Percentiles rank a stretch among this genome's conserved stretches.
Conservation (phyloP, 2,797 vertebrate species). For the Sebastes aleutianus region DNA sequence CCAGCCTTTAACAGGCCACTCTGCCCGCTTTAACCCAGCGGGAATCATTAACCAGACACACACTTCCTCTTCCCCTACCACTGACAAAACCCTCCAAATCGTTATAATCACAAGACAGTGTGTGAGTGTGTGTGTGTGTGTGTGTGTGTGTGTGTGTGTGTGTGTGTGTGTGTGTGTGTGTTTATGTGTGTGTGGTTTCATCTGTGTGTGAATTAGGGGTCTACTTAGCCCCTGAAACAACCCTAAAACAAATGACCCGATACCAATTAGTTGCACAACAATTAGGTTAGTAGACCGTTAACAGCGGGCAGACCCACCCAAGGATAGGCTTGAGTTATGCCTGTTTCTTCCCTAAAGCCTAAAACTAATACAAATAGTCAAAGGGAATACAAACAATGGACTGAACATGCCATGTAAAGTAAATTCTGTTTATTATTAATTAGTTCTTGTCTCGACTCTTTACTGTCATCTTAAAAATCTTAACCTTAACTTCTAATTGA, state of each 20-base stretch:
- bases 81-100: slow-evolving; percentile 52
- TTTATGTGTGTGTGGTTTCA: slow-evolving; percentile 24
- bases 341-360: background rate
- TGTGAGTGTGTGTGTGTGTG: slow-evolving; percentile 31
- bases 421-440: background rate
- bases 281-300: slow-evolving; percentile 63
- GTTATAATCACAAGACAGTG: slow-evolving; percentile 31
- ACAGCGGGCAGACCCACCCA: slow-evolving; percentile 40
- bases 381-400: background rate
- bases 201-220: slow-evolving; percentile 36
- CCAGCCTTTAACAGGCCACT: slow-evolving; percentile 51
- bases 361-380: background rate
- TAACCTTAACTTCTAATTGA: background rate
- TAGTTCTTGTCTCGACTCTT: background rate
- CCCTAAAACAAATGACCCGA: slow-evolving; percentile 65
- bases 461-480: background rate
- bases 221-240: slow-evolving; percentile 36
- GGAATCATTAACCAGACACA: slow-evolving; percentile 71
- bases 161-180: slow-evolving; percentile 12
- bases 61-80: slow-evolving; percentile 55
- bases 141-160: slow-evolving; percentile 22
- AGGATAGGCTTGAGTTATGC: slow-evolving; percentile 23
- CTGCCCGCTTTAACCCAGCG: slow-evolving; percentile 55
- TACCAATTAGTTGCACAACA: slow-evolving; percentile 56
- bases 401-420: background rate